Evolutionary conservation across 2,888 invertebrate species (phyloP).

Genomic region (Malthinus flaveolus): DNA sequence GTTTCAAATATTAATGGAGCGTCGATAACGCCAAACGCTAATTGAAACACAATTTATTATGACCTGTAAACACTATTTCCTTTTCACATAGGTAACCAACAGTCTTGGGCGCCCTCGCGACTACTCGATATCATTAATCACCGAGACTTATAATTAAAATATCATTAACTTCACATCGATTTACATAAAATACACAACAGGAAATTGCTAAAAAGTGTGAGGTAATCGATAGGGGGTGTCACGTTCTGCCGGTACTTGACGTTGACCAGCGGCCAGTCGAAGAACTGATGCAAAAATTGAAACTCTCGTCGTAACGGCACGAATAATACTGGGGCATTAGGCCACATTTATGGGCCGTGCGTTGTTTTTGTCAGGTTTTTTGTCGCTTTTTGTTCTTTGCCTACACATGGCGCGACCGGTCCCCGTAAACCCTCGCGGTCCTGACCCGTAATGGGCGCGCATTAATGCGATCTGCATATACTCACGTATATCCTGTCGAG

Average conservation of each 20-base stretch:
- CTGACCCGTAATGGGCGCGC: slow-evolving; percentile 40
- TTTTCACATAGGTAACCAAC: slow-evolving; percentile 21
- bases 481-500: slow-evolving; percentile 42
- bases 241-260: slow-evolving; percentile 34
- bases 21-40: slow-evolving; percentile 38
- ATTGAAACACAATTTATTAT: slow-evolving; percentile 41
- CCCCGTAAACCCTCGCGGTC: slow-evolving; percentile 25
- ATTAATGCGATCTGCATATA: slow-evolving; percentile 39
- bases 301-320: slow-evolving; percentile 32
- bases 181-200: slow-evolving; percentile 41
- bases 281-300: slow-evolving; percentile 26
- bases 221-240: slow-evolving; percentile 34
- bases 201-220: slow-evolving; percentile 34
- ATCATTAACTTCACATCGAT: slow-evolving; percentile 46
- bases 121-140: slow-evolving; percentile 41
- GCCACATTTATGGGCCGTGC: slow-evolving; percentile 27
- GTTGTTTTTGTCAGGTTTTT: slow-evolving; percentile 47
- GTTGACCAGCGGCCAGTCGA: slow-evolving; percentile 39
- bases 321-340: slow-evolving; percentile 30
- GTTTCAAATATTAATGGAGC: slow-evolving; percentile 31
- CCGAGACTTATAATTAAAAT: slow-evolving; percentile 45
- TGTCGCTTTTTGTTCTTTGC: slow-evolving; percentile 44
- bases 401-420: slow-evolving; percentile 32
- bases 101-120: slow-evolving; percentile 27
- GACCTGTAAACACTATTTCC: slow-evolving; percentile 25